Conservation (phyloP, 2,113 vertebrate species). For the Seriola quinqueradiata region DNA sequence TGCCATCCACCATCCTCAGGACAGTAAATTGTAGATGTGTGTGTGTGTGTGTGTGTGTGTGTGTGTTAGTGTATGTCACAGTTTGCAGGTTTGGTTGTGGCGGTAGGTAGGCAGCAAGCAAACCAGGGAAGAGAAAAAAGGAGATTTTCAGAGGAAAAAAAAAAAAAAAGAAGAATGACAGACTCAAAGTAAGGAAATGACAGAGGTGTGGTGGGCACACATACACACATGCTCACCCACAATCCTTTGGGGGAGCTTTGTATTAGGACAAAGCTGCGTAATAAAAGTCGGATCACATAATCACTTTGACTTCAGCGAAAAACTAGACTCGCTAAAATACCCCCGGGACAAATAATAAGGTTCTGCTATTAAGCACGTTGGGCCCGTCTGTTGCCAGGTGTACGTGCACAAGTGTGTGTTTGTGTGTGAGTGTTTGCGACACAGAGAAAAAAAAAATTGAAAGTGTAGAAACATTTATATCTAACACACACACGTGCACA, state of each 20-base stretch:
- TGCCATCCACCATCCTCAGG: conserved; percentile 50
- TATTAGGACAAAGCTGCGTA: conserved; percentile 78
- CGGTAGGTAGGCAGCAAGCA: conserved; percentile 11
- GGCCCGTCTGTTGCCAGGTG: conserved; percentile 70
- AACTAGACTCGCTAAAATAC: conserved; percentile 71
- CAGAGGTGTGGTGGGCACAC: conserved; percentile 49
- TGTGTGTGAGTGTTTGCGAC: conserved; percentile 37
- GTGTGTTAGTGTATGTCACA: conserved; percentile 33
- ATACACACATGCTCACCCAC: conserved; percentile 51
- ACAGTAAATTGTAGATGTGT: conserved; percentile 53
- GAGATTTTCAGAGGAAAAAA: conserved; percentile 23
- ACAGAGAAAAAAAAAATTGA: conserved; percentile 42
- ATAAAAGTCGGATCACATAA: conserved; percentile 80
- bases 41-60: conserved; percentile 15
- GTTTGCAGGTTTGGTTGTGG: conserved; percentile 64
- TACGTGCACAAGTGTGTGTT: conserved; percentile 37
- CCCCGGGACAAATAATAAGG: conserved; percentile 81
- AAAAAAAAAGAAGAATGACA: conserved; percentile 37
- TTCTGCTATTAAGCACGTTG: conserved; percentile 69
- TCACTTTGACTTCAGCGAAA: conserved; percentile 72
- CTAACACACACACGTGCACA: conserved; percentile 22
- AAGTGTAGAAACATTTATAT: conserved; percentile 57
- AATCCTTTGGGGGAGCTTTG: conserved; percentile 77
- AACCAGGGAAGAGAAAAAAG: conserved; percentile 28
- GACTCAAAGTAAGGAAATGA: conserved; percentile 57